These are phyloP conservation scores for Megalops cyprinoides DNA, from an alignment of 2,797 vertebrate genomes.

Conservation along the genomic window DNA sequence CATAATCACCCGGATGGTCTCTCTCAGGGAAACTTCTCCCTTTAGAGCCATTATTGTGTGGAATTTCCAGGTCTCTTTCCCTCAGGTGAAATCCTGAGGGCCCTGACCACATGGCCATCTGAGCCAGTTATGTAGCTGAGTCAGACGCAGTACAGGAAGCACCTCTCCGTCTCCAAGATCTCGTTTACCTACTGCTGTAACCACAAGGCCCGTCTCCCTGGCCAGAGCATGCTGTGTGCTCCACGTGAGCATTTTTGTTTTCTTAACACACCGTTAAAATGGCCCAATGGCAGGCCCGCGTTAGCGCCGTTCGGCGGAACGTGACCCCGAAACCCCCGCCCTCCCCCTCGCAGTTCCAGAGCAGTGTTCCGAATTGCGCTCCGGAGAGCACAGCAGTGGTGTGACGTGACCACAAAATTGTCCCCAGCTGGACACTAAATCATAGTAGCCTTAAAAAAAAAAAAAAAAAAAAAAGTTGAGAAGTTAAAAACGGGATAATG, in stretches of 20 bases:
- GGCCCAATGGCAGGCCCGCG: not conserved
- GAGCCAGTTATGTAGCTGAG: no score
- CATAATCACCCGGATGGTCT: no score
- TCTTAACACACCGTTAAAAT: not conserved
- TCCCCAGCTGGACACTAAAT: constrained; percentile 19
- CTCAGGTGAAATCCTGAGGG: no score
- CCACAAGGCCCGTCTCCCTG: not conserved
- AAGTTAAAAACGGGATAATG: constrained; percentile 18
- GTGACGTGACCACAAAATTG: constrained; percentile 9
- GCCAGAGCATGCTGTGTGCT: not conserved
- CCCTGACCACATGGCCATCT: no score
- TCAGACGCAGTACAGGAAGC: no score
- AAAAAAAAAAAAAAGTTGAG: constrained; percentile 4
- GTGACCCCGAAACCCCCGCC: not conserved
- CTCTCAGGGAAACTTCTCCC: no score
- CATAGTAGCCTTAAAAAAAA: constrained; percentile 11
- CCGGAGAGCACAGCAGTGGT: not conserved
- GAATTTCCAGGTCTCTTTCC: no score
- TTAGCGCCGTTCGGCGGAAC: not conserved
- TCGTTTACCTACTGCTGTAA: not conserved
- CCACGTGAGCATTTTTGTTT: not conserved
- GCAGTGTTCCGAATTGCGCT: not conserved
- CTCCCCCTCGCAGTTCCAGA: not conserved
- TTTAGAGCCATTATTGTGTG: no score
- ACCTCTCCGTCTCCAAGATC: not conserved